These are phyloP conservation scores for Cylloceria caligata DNA, from an alignment of 2,888 invertebrate genomes.

Conservation along the genomic window DNA sequence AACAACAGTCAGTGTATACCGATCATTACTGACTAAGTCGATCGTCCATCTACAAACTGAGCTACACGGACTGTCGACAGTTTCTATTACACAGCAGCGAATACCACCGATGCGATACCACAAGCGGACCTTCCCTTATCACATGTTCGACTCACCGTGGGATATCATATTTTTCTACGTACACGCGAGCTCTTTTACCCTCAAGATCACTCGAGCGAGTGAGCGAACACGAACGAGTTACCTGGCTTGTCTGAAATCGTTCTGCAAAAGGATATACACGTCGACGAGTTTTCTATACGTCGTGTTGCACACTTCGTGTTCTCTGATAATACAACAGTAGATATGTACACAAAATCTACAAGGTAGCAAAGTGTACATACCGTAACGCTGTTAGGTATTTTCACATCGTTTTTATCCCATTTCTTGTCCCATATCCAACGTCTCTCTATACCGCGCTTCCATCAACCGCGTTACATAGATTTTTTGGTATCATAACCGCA, in stretches of 20 bases:
- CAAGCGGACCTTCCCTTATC: conserved; percentile 51
- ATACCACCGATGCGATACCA: conserved; percentile 54
- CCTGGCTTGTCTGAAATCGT: conserved; percentile 44
- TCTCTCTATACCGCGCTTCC: conserved; percentile 1
- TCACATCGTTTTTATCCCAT: conserved; percentile 23
- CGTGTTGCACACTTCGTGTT: conserved; percentile 22
- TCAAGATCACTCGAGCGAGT: conserved; percentile 34
- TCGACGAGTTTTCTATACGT: conserved; percentile 10
- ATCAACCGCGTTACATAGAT: conserved; percentile 39
- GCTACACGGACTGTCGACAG: conserved; percentile 34
- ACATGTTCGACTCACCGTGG: conserved; percentile 18
- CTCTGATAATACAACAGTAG: neutral
- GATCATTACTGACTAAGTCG: conserved; percentile 44
- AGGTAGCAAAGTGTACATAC: neutral
- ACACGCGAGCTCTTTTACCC: conserved; percentile 36
- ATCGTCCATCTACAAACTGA: neutral
- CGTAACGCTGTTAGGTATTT: neutral
- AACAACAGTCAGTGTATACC: neutral
- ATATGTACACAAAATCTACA: no score
- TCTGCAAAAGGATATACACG: conserved; percentile 35
- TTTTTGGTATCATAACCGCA: conserved; percentile 47
- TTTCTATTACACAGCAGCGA: conserved; percentile 52
- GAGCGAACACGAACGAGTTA: conserved; percentile 31
- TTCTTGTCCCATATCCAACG: conserved; percentile 11
- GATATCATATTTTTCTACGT: conserved; percentile 55